Percentiles rank a stretch among this genome's conserved stretches.
These are phyloP conservation scores for Colaptes auratus DNA, from an alignment of 2,113 vertebrate genomes.

Conservation along the genomic window DNA sequence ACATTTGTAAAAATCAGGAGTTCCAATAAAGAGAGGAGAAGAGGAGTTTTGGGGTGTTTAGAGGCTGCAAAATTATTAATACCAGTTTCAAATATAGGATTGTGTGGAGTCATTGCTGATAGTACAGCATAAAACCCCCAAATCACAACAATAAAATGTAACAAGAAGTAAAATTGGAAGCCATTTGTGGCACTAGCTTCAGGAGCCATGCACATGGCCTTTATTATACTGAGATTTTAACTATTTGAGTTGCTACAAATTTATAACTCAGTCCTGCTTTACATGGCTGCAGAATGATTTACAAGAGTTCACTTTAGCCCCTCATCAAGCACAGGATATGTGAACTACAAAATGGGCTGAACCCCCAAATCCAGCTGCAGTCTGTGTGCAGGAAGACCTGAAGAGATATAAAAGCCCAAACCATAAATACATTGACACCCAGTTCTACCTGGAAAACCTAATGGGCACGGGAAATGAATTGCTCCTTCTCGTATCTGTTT, in stretches of 20 bases:
- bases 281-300: background rate
- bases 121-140: background rate
- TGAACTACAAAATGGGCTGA: background rate
- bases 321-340: background rate
- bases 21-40: background rate
- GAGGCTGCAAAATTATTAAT: slow-evolving; percentile 43
- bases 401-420: background rate
- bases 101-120: background rate
- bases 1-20: background rate
- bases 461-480: background rate
- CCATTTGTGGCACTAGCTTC: background rate
- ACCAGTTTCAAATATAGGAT: background rate
- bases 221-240: background rate
- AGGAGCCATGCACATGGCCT: background rate
- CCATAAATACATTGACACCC: slow-evolving; percentile 11
- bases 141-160: background rate
- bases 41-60: slow-evolving; percentile 3
- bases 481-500: slow-evolving; percentile 28
- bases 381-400: background rate
- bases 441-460: background rate
- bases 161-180: background rate
- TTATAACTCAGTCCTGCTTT: background rate
- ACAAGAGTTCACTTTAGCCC: background rate
- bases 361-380: background rate
- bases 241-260: background rate